These are phyloP conservation scores for Drosophila nannoptera DNA, from an alignment of 1,140 invertebrate genomes.

Conservation along the genomic window DNA sequence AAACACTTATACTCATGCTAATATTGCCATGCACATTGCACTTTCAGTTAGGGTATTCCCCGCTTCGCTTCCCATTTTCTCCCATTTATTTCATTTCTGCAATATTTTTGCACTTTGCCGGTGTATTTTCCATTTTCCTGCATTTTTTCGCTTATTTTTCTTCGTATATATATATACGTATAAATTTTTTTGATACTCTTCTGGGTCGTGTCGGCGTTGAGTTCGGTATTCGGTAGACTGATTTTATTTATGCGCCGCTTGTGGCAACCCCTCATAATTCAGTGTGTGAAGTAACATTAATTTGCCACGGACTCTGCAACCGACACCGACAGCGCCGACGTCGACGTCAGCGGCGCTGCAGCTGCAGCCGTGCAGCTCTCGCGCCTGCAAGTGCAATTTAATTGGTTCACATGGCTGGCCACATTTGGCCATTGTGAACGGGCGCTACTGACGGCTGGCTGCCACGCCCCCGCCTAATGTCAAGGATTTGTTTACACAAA, in stretches of 20 bases:
- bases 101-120: slow-evolving; percentile 2
- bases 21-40: neutral
- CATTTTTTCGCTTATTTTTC: slow-evolving; percentile 18
- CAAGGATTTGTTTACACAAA: slow-evolving; percentile 16
- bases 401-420: slow-evolving; percentile 56
- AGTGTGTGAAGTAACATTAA: slow-evolving; percentile 62
- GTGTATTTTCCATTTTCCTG: neutral
- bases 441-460: neutral
- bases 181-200: slow-evolving; percentile 18
- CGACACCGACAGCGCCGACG: neutral
- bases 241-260: slow-evolving; percentile 76
- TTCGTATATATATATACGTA: too few species aligned
- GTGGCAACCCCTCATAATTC: slow-evolving; percentile 69
- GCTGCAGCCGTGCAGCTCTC: slow-evolving; percentile 3
- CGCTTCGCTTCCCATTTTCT: neutral
- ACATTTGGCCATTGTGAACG: neutral
- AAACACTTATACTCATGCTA: neutral
- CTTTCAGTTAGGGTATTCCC: neutral
- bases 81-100: neutral
- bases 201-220: slow-evolving; percentile 31
- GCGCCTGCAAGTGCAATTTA: slow-evolving; percentile 56
- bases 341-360: neutral
- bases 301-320: slow-evolving; percentile 39
- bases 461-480: slow-evolving; percentile 5
- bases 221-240: slow-evolving; percentile 48